A percentile compares a stretch with the other conserved stretches of the same genome.
Evolutionary conservation across 2,888 invertebrate species (phyloP).

Genomic region (Pristionchus entomophagus): DNA sequence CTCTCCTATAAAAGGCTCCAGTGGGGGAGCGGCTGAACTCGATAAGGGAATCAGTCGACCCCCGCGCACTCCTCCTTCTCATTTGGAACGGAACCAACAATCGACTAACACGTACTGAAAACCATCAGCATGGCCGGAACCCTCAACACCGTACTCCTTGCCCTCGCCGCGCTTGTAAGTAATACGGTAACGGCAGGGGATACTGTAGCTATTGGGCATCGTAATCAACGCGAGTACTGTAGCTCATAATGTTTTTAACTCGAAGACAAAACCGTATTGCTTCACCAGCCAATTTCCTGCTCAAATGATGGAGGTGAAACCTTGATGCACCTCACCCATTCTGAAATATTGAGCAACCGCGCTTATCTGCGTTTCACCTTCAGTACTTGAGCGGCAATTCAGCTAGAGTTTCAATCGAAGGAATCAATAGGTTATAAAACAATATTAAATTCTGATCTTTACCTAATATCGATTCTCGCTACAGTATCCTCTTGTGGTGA

Average conservation of each 20-base stretch:
- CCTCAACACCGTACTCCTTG: conserved; percentile 25
- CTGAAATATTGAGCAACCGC: not conserved
- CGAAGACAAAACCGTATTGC: not conserved
- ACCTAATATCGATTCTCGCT: too few species aligned
- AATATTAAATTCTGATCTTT: too few species aligned
- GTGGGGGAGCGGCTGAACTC: conserved; percentile 18
- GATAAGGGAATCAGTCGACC: conserved; percentile 38
- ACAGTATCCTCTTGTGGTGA: too few species aligned
- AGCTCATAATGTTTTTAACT: not conserved
- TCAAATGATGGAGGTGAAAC: too few species aligned
- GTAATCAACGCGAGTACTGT: not conserved
- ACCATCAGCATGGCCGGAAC: conserved; percentile 39
- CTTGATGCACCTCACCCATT: too few species aligned
- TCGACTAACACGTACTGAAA: conserved; percentile 7
- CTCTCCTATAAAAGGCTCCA: conserved; percentile 30
- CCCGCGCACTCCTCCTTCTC: not conserved
- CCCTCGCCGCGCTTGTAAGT: conserved; percentile 17
- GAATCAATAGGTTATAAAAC: too few species aligned
- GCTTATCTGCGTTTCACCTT: not conserved
- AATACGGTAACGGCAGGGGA: not conserved
- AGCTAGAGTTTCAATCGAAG: not conserved
- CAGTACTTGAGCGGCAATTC: not conserved
- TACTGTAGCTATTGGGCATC: not conserved
- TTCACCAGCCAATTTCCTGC: too few species aligned
- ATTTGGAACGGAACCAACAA: conserved; percentile 33